Evolutionary conservation across 2,797 vertebrate species (phyloP), one percentile per base, ranked within the genome.

Genomic region (Geotrypetes seraphini): DNA sequence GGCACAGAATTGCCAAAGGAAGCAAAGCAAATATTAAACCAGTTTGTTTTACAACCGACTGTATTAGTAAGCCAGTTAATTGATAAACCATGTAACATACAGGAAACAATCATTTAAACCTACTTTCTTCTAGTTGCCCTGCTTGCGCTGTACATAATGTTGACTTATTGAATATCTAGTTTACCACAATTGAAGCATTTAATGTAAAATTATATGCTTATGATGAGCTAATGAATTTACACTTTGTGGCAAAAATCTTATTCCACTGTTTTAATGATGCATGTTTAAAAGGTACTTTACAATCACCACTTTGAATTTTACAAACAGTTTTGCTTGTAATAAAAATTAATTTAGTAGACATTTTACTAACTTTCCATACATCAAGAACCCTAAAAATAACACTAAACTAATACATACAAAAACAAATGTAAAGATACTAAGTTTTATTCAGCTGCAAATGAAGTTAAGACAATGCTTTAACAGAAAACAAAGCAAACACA

Each of bases 181-280:
- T n/a, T n/a, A n/a, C n/a, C n/a, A n/a, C n/a, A n/a, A n/a, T n/a
- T n/a, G n/a, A n/a, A n/a, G n/a, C n/a, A n/a, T n/a, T n/a, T n/a
- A n/a, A n/a, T n/a, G n/a, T n/a, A n/a, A n/a, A n/a, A n/a, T n/a
- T n/a, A n/a, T n/a, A n/a, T n/a, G n/a, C n/a, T n/a, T n/a, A n/a
- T n/a, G n/a, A n/a, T n/a, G n/a, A n/a, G n/a, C n/a, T n/a, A n/a
- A n/a, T n/a, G n/a, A 35, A 67, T 51, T 62, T 43, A 62, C 40
- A 66, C 66, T 83, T 60, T 56, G 67, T 74, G 69, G 73, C 66
- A 77, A 75, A 77, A 65, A 50, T 74, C 69, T 73, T 79, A 80
- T 76, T 78, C 64, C 57, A 74, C 64, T 78, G 57, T 65, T 65
- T 57, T 63, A 71, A 56, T 67, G 62, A 69, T 45, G 69, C 61